These are phyloP conservation scores for Terebella lapidaria DNA, from an alignment of 2,888 invertebrate species.

Conservation along the genomic window DNA sequence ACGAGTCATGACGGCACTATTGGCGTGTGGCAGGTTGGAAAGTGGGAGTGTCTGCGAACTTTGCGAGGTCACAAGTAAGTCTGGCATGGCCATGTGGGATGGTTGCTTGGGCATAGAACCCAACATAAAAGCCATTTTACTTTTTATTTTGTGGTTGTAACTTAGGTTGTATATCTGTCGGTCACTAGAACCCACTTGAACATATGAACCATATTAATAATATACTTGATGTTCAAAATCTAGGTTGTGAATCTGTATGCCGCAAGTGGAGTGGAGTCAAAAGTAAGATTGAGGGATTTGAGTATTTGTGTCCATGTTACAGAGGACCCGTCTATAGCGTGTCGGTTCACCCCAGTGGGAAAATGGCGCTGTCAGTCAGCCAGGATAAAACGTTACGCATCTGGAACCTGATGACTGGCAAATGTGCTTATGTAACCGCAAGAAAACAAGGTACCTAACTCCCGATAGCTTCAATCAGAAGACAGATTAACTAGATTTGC, in stretches of 20 bases:
- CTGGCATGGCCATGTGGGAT: no score
- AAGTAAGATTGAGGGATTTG: neutral
- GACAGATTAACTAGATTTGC: no score
- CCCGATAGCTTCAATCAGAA: no score
- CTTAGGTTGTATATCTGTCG: no score
- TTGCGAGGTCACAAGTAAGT: conserved; percentile 71
- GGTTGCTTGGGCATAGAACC: no score
- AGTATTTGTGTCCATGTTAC: neutral
- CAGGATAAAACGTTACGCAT: conserved; percentile 75
- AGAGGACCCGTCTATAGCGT: neutral
- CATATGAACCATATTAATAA: no score
- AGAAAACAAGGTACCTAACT: conserved; percentile 32
- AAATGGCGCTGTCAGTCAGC: conserved; percentile 80
- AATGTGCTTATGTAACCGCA: conserved; percentile 85
- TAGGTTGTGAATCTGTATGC: no score
- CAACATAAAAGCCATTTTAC: no score
- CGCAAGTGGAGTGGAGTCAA: no score
- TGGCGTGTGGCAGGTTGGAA: conserved; percentile 73
- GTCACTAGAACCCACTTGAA: no score
- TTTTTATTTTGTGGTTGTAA: no score
- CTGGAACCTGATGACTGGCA: conserved; percentile 90
- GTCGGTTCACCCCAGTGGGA: conserved; percentile 67
- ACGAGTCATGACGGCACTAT: conserved; percentile 81
- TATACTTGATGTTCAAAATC: no score
- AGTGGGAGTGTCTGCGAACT: conserved; percentile 78